Percentiles rank a stretch among this genome's conserved stretches.
Conservation (phyloP, 2,888 invertebrate species). For the Drosophila mulleri region DNA sequence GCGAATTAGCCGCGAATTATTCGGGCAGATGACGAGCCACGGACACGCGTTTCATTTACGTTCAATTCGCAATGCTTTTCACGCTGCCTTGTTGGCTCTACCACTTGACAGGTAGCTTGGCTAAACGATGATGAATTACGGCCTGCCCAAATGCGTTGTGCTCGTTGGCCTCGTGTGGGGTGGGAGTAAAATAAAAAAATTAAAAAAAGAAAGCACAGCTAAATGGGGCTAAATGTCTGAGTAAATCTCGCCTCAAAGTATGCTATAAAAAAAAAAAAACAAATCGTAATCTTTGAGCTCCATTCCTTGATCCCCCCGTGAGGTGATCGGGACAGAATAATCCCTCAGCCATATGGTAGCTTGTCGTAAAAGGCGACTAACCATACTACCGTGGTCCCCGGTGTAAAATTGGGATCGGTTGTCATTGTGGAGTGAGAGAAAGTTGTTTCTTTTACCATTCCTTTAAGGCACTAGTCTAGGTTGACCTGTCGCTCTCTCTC, state of each 20-base stretch:
- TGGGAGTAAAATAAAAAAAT: neutral
- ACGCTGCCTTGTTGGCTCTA: slow-evolving; percentile 29
- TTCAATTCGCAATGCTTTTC: slow-evolving; percentile 74
- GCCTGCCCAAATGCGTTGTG: slow-evolving; percentile 10
- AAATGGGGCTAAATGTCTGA: slow-evolving; percentile 50
- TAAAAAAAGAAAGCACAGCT: slow-evolving; percentile 8
- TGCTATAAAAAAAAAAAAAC: slow-evolving; percentile 17
- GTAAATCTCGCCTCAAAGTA: slow-evolving; percentile 18
- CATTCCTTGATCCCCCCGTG: neutral
- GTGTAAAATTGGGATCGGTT: no score
- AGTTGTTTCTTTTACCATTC: no score
- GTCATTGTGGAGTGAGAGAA: no score
- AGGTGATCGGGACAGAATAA: no score
- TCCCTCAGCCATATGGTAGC: no score
- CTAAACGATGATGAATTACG: slow-evolving; percentile 65
- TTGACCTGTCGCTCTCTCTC: neutral
- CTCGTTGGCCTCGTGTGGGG: slow-evolving; percentile 19
- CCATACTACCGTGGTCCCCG: no score
- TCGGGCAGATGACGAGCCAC: slow-evolving; percentile 49
- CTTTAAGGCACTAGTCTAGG: no score
- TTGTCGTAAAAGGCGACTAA: no score
- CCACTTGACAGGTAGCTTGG: slow-evolving; percentile 66
- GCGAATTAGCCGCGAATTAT: slow-evolving; percentile 82
- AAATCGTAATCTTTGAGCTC: neutral
- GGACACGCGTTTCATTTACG: slow-evolving; percentile 69